phyloP scores from a whole-genome alignment of 2,797 vertebrate genomes.

The Anguilla obscura region DNA sequence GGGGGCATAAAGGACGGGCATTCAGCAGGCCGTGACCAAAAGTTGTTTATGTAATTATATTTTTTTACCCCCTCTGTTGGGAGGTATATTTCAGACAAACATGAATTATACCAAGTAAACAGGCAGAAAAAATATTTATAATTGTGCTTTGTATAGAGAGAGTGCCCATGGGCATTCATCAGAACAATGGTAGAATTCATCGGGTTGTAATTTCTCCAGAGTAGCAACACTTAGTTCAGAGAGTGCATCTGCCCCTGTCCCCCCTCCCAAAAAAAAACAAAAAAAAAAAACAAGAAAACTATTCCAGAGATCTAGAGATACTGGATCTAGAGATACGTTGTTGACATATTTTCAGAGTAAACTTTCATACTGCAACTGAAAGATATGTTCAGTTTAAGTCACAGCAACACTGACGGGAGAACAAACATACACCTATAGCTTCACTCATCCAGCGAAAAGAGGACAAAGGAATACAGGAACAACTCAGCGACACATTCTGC shows the following conservation, averaged over 20 bases:
- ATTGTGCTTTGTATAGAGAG: neutral
- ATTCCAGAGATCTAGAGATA: neutral
- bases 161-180: neutral
- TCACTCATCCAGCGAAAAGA: neutral
- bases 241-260: neutral
- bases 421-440: neutral
- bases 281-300: neutral
- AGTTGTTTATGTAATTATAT: neutral
- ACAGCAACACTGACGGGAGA: neutral
- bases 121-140: neutral
- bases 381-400: neutral
- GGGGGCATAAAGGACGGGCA: neutral
- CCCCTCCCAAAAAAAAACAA: too few relatives aligned
- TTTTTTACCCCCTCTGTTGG: neutral
- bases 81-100: neutral
- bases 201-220: neutral
- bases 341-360: neutral
- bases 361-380: neutral
- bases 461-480: neutral
- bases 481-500: neutral
- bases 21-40: neutral
- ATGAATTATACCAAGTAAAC: neutral
- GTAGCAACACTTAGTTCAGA: neutral
- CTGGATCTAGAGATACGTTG: neutral
- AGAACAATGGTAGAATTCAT: neutral